Conservation (phyloP, 2,113 vertebrate species). For the Grammomys surdaster region DNA sequence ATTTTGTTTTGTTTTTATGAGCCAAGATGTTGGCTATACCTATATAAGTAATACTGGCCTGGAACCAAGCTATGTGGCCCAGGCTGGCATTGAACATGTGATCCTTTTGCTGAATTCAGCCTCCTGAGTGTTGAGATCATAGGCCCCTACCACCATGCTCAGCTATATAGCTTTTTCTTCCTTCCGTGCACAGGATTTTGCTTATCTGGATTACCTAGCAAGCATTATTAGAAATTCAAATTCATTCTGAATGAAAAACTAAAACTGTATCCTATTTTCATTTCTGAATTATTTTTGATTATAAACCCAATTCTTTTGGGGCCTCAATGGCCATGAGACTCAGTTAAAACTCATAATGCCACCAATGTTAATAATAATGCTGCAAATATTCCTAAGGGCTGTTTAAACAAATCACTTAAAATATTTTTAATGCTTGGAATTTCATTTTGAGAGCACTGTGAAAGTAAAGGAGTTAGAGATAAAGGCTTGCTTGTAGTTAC, state of each 20-base stretch:
- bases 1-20: neutral
- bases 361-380: slow-evolving; percentile 42
- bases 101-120: neutral
- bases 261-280: slow-evolving; percentile 46
- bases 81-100: neutral
- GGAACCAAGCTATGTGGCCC: neutral
- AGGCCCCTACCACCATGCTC: neutral
- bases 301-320: slow-evolving; percentile 41
- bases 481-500: slow-evolving; percentile 54
- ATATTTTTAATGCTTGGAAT: slow-evolving; percentile 63
- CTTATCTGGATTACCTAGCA: slow-evolving; percentile 20
- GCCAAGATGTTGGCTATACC: neutral
- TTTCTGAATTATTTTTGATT: slow-evolving; percentile 67
- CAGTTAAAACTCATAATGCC: slow-evolving; percentile 29
- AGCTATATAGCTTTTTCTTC: neutral
- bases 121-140: neutral
- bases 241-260: slow-evolving; percentile 61
- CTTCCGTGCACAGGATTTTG: slow-evolving; percentile 18
- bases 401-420: slow-evolving; percentile 49
- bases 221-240: slow-evolving; percentile 60
- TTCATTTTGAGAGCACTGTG: slow-evolving; percentile 57
- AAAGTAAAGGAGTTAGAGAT: slow-evolving; percentile 47
- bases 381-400: slow-evolving; percentile 61
- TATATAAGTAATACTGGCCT: neutral
- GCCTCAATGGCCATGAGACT: neutral